Evolutionary conservation across 1,140 invertebrate genomes (phyloP), one percentile per base, ranked within the genome.

Genomic region (Atta cephalotes): DNA sequence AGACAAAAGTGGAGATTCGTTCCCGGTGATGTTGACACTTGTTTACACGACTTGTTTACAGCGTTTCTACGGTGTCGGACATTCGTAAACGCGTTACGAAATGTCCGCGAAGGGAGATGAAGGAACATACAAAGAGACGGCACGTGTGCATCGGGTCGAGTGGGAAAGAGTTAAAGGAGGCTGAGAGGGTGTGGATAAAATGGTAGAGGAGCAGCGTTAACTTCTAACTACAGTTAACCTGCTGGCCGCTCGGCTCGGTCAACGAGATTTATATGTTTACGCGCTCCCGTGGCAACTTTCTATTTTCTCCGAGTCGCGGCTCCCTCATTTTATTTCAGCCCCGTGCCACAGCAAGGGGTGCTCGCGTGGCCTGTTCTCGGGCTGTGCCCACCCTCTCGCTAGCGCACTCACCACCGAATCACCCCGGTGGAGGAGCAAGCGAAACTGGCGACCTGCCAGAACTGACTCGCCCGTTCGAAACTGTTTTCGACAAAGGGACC

Each of bases 211-310:
- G 85, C 86, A 92, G 90, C 90, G 91, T 92, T 93, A 93, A 93
- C 90, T 94, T 93, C 14, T 86, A 92, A 91, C 89, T 91, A 85
- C 90, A 91, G 86, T 91, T 88, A 92, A 89, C 90, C 88, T 63
- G 86, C 80, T 63, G 58, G 77, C 28, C 66, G 45, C 88, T 65
- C 88, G 87, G 21, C 87, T 68, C 87, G 89, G 78, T 77, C 72
- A 90, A 72, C 85, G 91, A 93, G 93, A 95, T 95, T 95, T 94
- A 95, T 95, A 94, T 95, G 94, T 94, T 95, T 95, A 95, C 94
- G 94, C 92, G 94, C 87, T 93, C 88, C 91, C 91, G 92, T 92
- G 88, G 93, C 89, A 94, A 95, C 94, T 94, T 95, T 94, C 93
- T 93, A 92, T 92, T 92, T 92, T 91, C 91, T 93, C 90, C 72